Base-by-base conservation (phyloP, 2,888 invertebrate species). In the Drosophila acutilabella region DNA sequence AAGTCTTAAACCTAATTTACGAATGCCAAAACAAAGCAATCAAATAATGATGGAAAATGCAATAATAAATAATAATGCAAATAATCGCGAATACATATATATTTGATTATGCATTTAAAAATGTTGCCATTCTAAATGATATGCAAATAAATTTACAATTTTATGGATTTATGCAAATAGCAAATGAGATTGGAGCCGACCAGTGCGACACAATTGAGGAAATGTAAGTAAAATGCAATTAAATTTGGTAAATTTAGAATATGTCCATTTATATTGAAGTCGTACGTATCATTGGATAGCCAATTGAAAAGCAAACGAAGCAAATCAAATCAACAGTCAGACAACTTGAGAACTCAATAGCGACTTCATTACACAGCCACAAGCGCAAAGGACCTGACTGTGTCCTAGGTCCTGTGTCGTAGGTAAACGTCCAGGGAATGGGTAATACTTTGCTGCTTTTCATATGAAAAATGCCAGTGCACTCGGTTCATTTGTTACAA, bases 401-500 rank as follows among this genome's bases (percentile, higher is more conserved):
- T 14, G 20, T 7, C 3, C 23, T 11, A n/a, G n/a, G n/a, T n/a
- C n/a, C n/a, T n/a, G n/a, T n/a, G n/a, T 38, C 33, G 33, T n/a
- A 13, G 51, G 44, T 16, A 16, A 14, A 26, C 6, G 14, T 3
- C 13, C 4, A 1, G 13, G 36, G 36, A 36, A 13, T 36, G 11
- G 2, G 30, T 30, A 30, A 30, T 30, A 30, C 30, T 30, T 30
- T 6, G 7, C 30, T 6, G 30, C 16, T n/a, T 42, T 53, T 54
- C 64, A 57, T 66, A 64, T 68, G 56, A 61, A 56, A 60, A 64
- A 60, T 69, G 40, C 45, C 45, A 26, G 40, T 30, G 66, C 44
- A 71, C 42, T 71, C 64, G 83, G 62, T 80, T 80, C 79, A 80
- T 80, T 80, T 82, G 83, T 71, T 79, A 70, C 79, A 80, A 80